A percentile compares a stretch with the other conserved stretches of the same genome.
These are phyloP conservation scores for Lithophane socia DNA, from an alignment of 2,888 invertebrate species.

Conservation along the genomic window DNA sequence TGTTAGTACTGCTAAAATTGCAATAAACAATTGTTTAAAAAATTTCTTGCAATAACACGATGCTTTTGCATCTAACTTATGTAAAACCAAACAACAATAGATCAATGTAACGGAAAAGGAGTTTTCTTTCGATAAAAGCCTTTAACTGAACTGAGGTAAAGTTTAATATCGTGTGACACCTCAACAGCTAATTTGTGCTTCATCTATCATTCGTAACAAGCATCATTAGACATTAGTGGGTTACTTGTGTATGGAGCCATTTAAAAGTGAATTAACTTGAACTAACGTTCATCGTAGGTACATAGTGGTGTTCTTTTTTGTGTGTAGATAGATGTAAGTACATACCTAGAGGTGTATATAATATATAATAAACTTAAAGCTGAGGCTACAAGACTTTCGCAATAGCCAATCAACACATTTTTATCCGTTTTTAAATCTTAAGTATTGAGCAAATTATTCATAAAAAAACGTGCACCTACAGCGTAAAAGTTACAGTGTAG, in stretches of 20 bases:
- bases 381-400: background rate
- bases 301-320: background rate
- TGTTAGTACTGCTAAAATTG: background rate
- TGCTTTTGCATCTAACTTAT: background rate
- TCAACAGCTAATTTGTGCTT: conserved; percentile 70
- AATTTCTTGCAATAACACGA: background rate
- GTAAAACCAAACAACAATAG: background rate
- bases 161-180: conserved; percentile 41
- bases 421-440: too few species aligned
- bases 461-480: too few species aligned
- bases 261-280: conserved; percentile 72
- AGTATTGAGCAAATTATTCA: too few species aligned
- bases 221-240: conserved; percentile 74
- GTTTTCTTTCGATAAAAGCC: conserved; percentile 3
- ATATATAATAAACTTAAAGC: too few species aligned
- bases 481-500: too few species aligned
- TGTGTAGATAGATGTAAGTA: background rate
- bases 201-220: conserved; percentile 82
- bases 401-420: background rate
- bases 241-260: conserved; percentile 72
- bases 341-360: background rate
- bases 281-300: conserved; percentile 44
- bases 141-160: background rate
- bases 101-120: background rate
- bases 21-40: too few species aligned